Base-by-base conservation (phyloP, 2,113 vertebrate genomes). In the Lutjanus erythropterus region DNA sequence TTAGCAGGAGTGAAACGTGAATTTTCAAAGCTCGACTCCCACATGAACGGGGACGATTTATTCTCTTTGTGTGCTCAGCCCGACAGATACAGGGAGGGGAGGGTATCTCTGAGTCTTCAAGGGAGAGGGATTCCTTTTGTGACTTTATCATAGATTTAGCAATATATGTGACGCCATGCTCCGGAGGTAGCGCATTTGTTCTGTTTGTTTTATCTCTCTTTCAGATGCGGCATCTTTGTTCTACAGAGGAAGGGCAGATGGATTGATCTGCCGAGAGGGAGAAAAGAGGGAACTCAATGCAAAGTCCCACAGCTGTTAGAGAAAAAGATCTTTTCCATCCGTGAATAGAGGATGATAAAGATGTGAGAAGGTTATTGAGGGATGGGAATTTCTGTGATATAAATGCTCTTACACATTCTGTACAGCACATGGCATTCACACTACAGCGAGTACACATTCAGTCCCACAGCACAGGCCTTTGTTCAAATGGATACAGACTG, bases 61-160 rank as follows among this genome's bases (percentile, higher is more conserved):
- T 85, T 81, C 61, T 76, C 58, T 79, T 69, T 82, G 78, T 70
- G 50, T 65, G 77, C 18, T 53, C 62, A 58, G 53, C 29, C 60
- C 9, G 12, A 37, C 69, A 64, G 53, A 78, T 29, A 42, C 52
- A 9, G 33, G 47, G 58, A 76, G 29, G 53, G 49, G 41, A 23
- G 27, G 60, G 46, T 19, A 72, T 76, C 59, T 72, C 61, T n/a
- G 6, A 68, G 75, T 73, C 72, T 85, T 82, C 59, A 77, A 81
- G 60, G 52, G 19, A 80, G 50, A 86, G 75, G 64, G 35, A 86
- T 84, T 82, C 81, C 81, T 86, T 87, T 81, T 84, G 79, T 83
- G 75, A 82, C 61, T 86, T 81, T 81, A 86, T 89, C 81, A 79
- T 69, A 79, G 73, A 85, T 78, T 83, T 71, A 83, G 64, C 68